phyloP scores from a whole-genome alignment of 2,113 vertebrate species.

The Eulemur rufifrons region DNA sequence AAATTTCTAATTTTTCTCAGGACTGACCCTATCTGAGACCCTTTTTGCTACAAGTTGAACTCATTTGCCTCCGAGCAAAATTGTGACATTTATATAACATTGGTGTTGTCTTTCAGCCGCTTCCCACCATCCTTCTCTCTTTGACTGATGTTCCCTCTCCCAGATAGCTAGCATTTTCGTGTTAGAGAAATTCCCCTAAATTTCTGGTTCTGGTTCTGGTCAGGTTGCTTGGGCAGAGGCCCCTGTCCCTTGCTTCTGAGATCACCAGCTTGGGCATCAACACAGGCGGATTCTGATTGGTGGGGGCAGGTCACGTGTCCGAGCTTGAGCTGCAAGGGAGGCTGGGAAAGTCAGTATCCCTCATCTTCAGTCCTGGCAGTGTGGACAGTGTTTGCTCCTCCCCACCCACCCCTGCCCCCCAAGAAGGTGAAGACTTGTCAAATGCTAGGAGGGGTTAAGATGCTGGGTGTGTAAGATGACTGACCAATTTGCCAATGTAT shows the following conservation, averaged over 20 bases:
- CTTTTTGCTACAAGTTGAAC: not conserved
- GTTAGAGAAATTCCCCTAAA: not conserved
- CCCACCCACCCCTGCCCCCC: not conserved
- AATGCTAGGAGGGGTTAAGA: too few relatives aligned
- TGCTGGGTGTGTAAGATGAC: not conserved
- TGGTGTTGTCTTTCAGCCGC: too few relatives aligned
- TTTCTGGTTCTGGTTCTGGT: not conserved
- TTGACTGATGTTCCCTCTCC: rapidly evolving
- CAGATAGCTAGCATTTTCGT: not conserved
- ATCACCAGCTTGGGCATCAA: not conserved
- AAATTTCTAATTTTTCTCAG: not conserved
- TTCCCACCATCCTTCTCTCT: not conserved
- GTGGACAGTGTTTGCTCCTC: not conserved
- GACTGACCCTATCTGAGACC: not conserved
- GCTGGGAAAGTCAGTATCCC: not conserved
- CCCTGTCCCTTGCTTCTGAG: too few relatives aligned
- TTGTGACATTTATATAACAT: not conserved
- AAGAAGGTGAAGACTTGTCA: too few relatives aligned
- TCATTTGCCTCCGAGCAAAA: not conserved
- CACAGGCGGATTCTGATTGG: rapidly evolving
- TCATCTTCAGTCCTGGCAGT: not conserved
- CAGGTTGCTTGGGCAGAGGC: not conserved
- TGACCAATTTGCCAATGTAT: not conserved
- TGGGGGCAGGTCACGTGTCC: not conserved
- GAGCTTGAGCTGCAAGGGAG: not conserved